phyloP scores from a whole-genome alignment of 1,140 invertebrate species.

The Eumeta japonica region DNA sequence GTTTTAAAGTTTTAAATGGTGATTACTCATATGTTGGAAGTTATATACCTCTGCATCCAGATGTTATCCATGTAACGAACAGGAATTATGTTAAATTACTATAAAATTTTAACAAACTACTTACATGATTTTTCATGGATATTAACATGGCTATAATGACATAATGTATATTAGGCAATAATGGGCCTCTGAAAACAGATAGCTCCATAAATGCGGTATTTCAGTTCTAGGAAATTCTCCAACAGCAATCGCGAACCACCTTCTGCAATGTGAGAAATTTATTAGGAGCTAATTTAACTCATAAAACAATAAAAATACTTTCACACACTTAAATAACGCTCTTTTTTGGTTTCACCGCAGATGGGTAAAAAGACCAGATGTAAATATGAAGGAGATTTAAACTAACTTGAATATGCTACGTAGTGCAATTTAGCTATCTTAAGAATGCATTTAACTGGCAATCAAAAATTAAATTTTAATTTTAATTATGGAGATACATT shows the following conservation, averaged over 20 bases:
- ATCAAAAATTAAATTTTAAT: neutral
- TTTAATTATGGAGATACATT: neutral
- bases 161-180: constrained; percentile 71
- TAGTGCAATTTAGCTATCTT: neutral
- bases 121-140: constrained; percentile 68
- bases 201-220: constrained; percentile 76
- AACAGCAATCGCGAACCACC: constrained; percentile 79
- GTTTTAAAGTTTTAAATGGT: neutral
- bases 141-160: constrained; percentile 76
- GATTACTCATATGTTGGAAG: neutral
- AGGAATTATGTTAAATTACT: neutral
- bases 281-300: constrained; percentile 6
- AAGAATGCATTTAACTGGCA: neutral
- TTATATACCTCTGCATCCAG: neutral
- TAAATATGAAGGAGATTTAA: neutral
- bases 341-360: neutral
- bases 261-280: constrained; percentile 54
- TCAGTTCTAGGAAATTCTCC: constrained; percentile 76
- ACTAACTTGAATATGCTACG: neutral
- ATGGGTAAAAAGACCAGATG: neutral
- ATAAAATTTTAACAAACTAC: constrained; percentile 27
- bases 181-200: constrained; percentile 74
- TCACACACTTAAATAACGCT: neutral
- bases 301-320: constrained; percentile 1
- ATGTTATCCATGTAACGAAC: neutral